phyloP scores from a whole-genome alignment of 1,140 invertebrate genomes.

The Melipona quadrifasciata region DNA sequence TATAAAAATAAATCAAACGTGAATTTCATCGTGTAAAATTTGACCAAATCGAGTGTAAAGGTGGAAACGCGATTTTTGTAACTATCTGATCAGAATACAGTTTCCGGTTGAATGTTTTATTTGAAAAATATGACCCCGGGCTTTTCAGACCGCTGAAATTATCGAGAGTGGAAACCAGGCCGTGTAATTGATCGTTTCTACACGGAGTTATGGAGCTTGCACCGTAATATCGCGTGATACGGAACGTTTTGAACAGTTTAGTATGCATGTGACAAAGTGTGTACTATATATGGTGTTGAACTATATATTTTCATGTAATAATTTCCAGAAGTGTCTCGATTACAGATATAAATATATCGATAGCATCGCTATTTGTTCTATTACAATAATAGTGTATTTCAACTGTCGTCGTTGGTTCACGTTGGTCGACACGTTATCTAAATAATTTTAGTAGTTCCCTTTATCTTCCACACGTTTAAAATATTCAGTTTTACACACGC shows the following conservation, averaged over 20 bases:
- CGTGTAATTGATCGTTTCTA: conserved; percentile 12
- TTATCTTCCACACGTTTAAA: not conserved
- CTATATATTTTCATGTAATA: conserved; percentile 7
- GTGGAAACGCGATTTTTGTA: not conserved
- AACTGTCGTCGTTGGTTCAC: not conserved
- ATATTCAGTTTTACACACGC: not conserved
- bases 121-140: not conserved
- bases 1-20: not conserved
- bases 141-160: conserved; percentile 4
- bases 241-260: not conserved
- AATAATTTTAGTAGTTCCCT: not conserved
- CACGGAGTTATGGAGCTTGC: not conserved
- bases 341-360: not conserved
- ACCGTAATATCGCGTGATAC: not conserved
- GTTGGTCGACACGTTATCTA: not conserved
- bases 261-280: conserved; percentile 3
- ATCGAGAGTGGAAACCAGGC: not conserved
- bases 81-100: not conserved
- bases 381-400: not conserved
- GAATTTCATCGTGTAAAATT: not conserved
- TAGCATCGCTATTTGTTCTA: not conserved
- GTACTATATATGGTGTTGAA: conserved; percentile 7
- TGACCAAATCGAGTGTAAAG: not conserved
- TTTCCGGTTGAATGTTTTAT: not conserved
- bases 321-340: not conserved